Evolutionary conservation across 2,888 invertebrate species (phyloP).

Genomic region (Pecten maximus): DNA sequence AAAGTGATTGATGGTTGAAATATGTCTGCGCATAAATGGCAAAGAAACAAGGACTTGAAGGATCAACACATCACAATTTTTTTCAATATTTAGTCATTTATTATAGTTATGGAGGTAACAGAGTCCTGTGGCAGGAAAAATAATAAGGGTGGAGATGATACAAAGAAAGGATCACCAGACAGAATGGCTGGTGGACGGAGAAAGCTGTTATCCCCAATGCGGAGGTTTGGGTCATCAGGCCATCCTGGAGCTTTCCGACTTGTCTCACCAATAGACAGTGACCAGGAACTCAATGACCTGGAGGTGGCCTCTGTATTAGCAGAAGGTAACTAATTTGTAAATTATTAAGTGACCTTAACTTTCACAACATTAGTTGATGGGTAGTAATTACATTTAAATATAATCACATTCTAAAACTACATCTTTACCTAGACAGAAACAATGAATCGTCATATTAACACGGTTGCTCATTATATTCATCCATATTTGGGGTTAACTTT

Average conservation of each 20-base stretch:
- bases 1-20: too few relatives aligned
- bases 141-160: not conserved
- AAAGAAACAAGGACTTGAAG: not conserved
- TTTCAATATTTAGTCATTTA: not conserved
- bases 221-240: not conserved
- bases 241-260: slow-evolving; percentile 58
- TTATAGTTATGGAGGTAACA: not conserved
- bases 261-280: slow-evolving; percentile 75
- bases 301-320: slow-evolving; percentile 77
- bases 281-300: slow-evolving; percentile 74
- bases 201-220: not conserved
- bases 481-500: too few relatives aligned
- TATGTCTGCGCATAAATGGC: too few relatives aligned
- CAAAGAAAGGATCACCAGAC: not conserved
- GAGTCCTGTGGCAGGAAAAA: not conserved
- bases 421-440: too few relatives aligned
- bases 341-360: too few relatives aligned
- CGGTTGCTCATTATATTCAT: too few relatives aligned
- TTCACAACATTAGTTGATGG: too few relatives aligned
- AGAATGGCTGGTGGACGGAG: not conserved
- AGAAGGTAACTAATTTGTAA: slow-evolving; percentile 63
- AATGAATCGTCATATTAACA: too few relatives aligned
- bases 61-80: not conserved
- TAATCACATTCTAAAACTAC: too few relatives aligned
- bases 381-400: too few relatives aligned